Base-by-base conservation (phyloP, 2,888 invertebrate genomes). In the Lasioglossum leucozonium region DNA sequence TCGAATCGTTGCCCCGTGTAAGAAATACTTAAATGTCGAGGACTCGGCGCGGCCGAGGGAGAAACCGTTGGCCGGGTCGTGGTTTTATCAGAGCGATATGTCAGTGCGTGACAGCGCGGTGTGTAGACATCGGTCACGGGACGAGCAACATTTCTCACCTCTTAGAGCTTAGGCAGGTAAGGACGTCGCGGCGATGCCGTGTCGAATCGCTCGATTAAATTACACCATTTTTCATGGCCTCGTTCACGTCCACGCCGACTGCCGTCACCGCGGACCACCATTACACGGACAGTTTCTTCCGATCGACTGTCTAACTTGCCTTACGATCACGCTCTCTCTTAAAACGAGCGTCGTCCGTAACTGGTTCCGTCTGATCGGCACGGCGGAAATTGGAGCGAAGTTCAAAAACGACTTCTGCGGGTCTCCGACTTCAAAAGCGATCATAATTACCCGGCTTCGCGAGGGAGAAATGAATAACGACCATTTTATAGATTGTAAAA, bases 31-130 rank as follows among this genome's bases (percentile, higher is more conserved):
- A 91, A 89, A 92, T 89, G 89, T 90, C 89, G 90, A 81, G 85
- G 87, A 85, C 80, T 82, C 85, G 77, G 71, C 73, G 71, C 86
- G 84, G 89, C 83, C 87, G 86, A 80, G 84, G 86, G 88, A 88
- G 88, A 90, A 91, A 90, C 89, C 92, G 91, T 91, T 90, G 91
- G 91, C 91, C 88, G 89, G 87, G 81, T 91, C 89, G 90, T 89
- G 88, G 87, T 92, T 94, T 94, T 94, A 94, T 94, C 94, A 94
- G 94, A 92, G 91, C 94, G 92, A 94, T 94, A 94, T 94, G 94
- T 94, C 94, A 93, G 91, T 89, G 89, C 91, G 90, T 93, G 94
- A 93, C 93, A 92, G 91, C 84, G 82, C 86, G 82, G 91, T 93
- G 93, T 94, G 92, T 94, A 94, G 92, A 93, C 93, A 94, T 94